Percentiles rank a stretch among this genome's conserved stretches.
Evolutionary conservation across 2,113 vertebrate genomes (phyloP).

Genomic region (Malurus melanocephalus): DNA sequence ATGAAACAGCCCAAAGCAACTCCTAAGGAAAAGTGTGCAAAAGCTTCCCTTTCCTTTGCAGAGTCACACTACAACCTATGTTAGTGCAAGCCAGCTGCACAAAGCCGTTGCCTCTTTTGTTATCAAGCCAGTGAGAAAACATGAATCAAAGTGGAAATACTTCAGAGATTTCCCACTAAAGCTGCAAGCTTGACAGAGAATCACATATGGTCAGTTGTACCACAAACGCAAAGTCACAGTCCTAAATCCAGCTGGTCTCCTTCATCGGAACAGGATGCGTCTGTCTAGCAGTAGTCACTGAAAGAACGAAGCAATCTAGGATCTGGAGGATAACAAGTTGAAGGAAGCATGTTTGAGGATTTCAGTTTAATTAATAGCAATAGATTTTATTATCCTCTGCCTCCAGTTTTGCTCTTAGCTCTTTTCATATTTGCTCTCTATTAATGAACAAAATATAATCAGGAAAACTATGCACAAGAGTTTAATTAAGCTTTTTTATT

Average conservation of each 20-base stretch:
- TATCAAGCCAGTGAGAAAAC: background rate
- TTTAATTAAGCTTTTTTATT: background rate
- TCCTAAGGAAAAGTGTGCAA: background rate
- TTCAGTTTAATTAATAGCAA: conserved; percentile 32
- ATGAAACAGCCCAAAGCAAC: background rate
- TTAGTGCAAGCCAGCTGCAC: background rate
- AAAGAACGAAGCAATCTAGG: background rate
- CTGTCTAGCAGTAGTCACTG: conserved; percentile 8
- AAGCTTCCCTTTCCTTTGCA: background rate
- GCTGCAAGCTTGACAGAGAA: conserved; percentile 7
- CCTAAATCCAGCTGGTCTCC: conserved; percentile 12
- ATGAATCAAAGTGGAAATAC: background rate
- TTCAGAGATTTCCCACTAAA: background rate
- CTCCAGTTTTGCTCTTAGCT: conserved; percentile 17
- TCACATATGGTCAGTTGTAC: conserved; percentile 14
- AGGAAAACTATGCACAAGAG: background rate
- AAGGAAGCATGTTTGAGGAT: conserved; percentile 1
- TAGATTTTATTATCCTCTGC: conserved; percentile 7
- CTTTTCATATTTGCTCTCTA: background rate
- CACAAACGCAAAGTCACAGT: background rate
- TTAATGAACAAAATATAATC: background rate
- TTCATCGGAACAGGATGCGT: background rate
- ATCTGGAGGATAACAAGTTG: background rate
- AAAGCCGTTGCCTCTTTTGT: background rate
- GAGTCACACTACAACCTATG: background rate